phyloP scores from a whole-genome alignment of 2,113 vertebrate genomes.

The Hemicordylus capensis region DNA sequence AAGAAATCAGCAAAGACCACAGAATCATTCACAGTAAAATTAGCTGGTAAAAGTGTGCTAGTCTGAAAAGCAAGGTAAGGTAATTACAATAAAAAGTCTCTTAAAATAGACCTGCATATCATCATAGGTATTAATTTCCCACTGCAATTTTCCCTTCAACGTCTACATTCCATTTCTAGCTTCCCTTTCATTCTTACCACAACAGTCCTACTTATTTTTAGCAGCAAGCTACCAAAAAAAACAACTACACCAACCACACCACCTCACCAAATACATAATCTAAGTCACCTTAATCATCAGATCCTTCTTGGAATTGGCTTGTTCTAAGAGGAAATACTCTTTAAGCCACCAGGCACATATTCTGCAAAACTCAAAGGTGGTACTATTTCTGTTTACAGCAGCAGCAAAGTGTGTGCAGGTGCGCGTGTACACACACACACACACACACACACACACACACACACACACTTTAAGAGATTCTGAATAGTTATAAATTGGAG shows the following conservation, averaged over 20 bases:
- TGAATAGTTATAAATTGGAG: neutral
- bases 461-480: neutral
- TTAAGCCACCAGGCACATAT: neutral
- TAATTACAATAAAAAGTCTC: constrained; percentile 13
- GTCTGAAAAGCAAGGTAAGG: neutral
- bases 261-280: neutral
- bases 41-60: neutral
- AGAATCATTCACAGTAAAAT: neutral
- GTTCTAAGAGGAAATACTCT: neutral
- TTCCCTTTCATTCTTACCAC: neutral
- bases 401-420: neutral
- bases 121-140: neutral
- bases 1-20: neutral
- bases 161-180: neutral
- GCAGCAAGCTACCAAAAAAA: neutral
- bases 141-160: neutral
- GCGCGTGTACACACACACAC: no score
- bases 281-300: neutral
- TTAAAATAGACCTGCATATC: neutral
- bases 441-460: no score
- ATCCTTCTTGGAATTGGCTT: neutral
- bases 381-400: neutral
- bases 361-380: neutral
- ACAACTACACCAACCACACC: neutral
- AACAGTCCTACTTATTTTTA: neutral